A percentile compares a stretch with the other conserved stretches of the same genome.
Evolutionary conservation across 2,797 vertebrate genomes (phyloP).

Genomic region (Myotis pilosus): DNA sequence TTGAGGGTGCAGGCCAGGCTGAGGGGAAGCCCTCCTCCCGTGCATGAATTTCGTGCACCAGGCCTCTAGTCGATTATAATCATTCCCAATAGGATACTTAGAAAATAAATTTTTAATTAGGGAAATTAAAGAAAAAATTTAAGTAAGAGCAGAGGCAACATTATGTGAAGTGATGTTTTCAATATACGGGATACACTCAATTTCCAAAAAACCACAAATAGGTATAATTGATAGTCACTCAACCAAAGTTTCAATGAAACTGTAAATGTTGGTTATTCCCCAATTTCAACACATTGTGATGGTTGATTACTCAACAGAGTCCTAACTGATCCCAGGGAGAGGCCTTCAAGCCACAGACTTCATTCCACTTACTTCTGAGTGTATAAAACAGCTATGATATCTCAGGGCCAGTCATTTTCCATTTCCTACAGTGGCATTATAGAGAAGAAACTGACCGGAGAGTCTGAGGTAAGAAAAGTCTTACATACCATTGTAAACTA

Average conservation of each 20-base stretch:
- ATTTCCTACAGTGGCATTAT: neutral
- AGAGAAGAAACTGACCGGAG: neutral
- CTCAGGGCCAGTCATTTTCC: neutral
- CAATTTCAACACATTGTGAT: conserved; percentile 42
- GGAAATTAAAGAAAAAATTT: neutral
- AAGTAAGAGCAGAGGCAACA: neutral
- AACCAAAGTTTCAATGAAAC: conserved; percentile 45
- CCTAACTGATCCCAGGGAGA: conserved; percentile 16
- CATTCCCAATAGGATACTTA: neutral
- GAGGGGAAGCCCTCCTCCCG: too few species aligned
- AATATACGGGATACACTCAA: neutral
- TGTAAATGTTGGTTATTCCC: neutral
- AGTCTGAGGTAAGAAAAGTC: conserved; percentile 38
- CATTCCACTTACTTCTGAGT: neutral
- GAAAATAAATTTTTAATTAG: neutral
- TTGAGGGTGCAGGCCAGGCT: too few species aligned
- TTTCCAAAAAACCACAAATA: conserved; percentile 16
- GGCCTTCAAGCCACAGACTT: neutral
- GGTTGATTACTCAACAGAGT: conserved; percentile 39
- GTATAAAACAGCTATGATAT: conserved; percentile 50
- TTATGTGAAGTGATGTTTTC: neutral
- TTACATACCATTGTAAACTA: neutral
- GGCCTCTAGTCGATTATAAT: neutral
- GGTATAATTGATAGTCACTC: neutral
- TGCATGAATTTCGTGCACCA: too few species aligned